phyloP scores from a whole-genome alignment of 2,797 vertebrate genomes.

The Malacoraja senta region DNA sequence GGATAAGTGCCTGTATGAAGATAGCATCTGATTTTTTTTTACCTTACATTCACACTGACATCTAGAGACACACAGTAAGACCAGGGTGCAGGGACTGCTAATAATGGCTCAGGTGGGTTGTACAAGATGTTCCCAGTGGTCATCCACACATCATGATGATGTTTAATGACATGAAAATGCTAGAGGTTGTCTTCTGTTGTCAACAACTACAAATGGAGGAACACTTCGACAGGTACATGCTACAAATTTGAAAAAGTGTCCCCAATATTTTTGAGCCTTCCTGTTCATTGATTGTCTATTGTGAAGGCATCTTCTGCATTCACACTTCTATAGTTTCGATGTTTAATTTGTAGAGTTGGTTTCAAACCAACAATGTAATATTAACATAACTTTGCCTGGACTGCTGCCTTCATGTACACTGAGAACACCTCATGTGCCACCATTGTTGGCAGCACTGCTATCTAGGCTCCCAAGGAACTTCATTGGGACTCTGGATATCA shows the following conservation, averaged over 20 bases:
- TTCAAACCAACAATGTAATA: too few relatives aligned
- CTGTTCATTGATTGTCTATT: background rate
- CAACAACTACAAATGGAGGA: background rate
- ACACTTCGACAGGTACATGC: background rate
- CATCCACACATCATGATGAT: background rate
- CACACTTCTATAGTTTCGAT: background rate
- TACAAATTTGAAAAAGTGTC: background rate
- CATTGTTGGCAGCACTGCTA: background rate
- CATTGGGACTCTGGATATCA: background rate
- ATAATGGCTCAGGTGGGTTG: too few relatives aligned
- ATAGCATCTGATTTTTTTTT: too few relatives aligned
- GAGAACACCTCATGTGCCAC: too few relatives aligned
- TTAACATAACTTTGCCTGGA: too few relatives aligned
- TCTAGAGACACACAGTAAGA: too few relatives aligned
- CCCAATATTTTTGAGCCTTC: background rate
- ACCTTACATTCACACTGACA: too few relatives aligned
- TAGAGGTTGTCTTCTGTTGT: background rate
- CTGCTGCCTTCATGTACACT: too few relatives aligned
- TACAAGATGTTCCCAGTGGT: too few relatives aligned
- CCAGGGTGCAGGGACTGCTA: too few relatives aligned
- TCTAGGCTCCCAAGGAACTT: background rate
- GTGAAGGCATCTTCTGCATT: background rate
- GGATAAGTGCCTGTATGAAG: too few relatives aligned
- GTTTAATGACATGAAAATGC: background rate
- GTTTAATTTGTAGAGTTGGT: background rate